Percentiles rank a stretch among this genome's conserved stretches.
phyloP scores from a whole-genome alignment of 1,140 invertebrate genomes.

The Platyura marginata region DNA sequence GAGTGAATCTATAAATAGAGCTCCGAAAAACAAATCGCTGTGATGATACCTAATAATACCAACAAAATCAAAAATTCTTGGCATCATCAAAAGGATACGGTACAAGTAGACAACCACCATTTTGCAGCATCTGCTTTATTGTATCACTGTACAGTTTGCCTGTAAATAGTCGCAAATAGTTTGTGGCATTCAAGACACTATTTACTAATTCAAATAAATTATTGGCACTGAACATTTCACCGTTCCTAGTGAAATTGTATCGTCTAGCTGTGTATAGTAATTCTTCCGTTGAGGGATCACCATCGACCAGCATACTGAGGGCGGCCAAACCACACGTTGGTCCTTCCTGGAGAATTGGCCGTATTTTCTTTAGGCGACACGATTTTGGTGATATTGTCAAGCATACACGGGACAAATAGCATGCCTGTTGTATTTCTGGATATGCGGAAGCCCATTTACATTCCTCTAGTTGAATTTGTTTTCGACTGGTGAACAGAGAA shows the following conservation, averaged over 20 bases:
- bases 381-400: constrained; percentile 18
- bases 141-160: constrained; percentile 23
- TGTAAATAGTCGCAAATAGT: constrained; percentile 22
- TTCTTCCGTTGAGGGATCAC: constrained; percentile 33
- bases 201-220: constrained; percentile 39
- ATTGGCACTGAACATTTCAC: constrained; percentile 70
- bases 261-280: constrained; percentile 38
- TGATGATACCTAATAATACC: no score
- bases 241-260: constrained; percentile 49
- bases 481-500: background rate
- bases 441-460: constrained; percentile 20
- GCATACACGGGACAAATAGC: constrained; percentile 20
- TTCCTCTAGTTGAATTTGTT: background rate
- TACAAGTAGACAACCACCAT: constrained; percentile 26
- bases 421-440: constrained; percentile 21
- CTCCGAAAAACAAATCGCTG: no score
- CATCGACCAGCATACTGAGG: constrained; percentile 50
- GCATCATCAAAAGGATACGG: constrained; percentile 26
- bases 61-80: background rate
- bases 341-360: constrained; percentile 28
- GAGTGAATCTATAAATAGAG: no score
- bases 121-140: constrained; percentile 20
- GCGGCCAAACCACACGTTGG: constrained; percentile 69
- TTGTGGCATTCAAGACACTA: constrained; percentile 6
- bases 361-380: constrained; percentile 21